Conservation (phyloP, 2,113 vertebrate genomes). For the Centropus bengalensis region DNA sequence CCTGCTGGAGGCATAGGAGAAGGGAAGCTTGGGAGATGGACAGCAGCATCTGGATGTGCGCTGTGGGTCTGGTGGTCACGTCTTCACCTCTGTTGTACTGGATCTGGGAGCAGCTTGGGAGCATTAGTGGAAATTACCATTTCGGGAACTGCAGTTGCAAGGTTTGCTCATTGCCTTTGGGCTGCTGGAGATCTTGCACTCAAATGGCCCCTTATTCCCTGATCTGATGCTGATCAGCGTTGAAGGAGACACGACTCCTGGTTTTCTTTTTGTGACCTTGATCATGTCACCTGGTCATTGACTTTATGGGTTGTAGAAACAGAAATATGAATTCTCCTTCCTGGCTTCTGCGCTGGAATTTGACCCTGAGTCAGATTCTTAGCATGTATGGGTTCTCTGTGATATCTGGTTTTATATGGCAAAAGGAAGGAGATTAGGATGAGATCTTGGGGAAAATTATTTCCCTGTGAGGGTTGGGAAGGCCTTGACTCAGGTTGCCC, state of each 20-base stretch:
- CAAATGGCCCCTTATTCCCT: background rate
- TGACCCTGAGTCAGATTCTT: background rate
- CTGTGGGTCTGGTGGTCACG: fast-evolving
- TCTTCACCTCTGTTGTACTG: background rate
- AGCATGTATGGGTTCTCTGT: background rate
- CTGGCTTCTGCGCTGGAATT: background rate
- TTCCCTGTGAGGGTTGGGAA: too few relatives aligned
- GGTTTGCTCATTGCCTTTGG: background rate
- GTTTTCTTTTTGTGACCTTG: background rate
- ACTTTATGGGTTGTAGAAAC: background rate
- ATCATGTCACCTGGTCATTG: background rate
- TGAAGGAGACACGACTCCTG: background rate
- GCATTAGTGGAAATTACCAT: background rate
- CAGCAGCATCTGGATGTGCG: background rate
- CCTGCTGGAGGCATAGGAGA: background rate
- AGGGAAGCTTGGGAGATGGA: background rate
- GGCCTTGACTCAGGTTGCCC: too few relatives aligned
- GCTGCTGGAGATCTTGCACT: background rate
- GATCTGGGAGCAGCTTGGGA: background rate
- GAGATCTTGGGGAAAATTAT: too few relatives aligned
- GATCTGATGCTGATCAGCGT: background rate
- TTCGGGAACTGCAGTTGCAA: background rate
- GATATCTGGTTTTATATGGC: background rate
- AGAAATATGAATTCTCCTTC: background rate
- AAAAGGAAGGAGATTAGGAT: background rate